Evolutionary conservation across 2,113 vertebrate genomes (phyloP).

Genomic region (Pipra filicauda): DNA sequence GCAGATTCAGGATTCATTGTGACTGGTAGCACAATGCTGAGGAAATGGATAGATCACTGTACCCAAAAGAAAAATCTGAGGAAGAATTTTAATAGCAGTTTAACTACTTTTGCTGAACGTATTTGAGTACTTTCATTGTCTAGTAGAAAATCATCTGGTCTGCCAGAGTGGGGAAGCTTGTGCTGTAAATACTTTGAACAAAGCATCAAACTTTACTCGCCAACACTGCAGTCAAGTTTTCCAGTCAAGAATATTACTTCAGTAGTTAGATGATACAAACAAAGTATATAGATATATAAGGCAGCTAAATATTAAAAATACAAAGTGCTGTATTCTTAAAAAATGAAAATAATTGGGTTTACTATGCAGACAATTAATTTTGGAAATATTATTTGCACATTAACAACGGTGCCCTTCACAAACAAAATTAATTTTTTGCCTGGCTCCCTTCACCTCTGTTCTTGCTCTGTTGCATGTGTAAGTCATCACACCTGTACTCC

Average conservation of each 20-base stretch:
- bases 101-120: neutral
- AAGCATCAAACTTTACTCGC: neutral
- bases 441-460: neutral
- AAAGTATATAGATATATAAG: neutral
- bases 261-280: neutral
- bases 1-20: neutral
- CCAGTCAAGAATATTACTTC: neutral
- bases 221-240: neutral
- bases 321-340: neutral
- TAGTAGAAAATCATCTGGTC: neutral
- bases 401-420: neutral
- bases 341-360: neutral
- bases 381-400: neutral
- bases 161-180: neutral
- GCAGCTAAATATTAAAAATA: neutral
- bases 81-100: neutral
- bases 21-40: neutral
- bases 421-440: neutral
- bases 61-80: neutral
- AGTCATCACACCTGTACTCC: neutral
- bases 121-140: neutral
- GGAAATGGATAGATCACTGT: neutral
- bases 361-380: neutral
- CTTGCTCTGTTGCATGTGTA: neutral
- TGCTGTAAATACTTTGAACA: neutral